A percentile compares a stretch with the other conserved stretches of the same genome.
Conservation (phyloP, 2,797 vertebrate genomes). For the Lacerta agilis region DNA sequence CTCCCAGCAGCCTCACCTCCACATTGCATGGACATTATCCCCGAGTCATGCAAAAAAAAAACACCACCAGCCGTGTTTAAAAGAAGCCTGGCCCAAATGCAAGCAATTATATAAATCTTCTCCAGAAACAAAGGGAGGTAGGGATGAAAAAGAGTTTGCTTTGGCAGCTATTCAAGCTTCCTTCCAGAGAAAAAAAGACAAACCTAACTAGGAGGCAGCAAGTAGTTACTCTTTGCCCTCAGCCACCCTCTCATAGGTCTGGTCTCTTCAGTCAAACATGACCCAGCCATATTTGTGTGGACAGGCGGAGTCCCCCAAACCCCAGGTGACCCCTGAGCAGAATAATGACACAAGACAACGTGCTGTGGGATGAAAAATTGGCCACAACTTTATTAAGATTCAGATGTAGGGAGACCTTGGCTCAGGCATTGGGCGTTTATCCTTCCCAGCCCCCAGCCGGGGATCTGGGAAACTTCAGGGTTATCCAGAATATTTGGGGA, state of each 20-base stretch:
- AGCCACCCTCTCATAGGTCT: conserved; percentile 14
- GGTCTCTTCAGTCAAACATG: conserved; percentile 23
- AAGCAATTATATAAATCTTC: conserved; percentile 47
- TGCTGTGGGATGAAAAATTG: too few species aligned
- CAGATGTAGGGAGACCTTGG: too few species aligned
- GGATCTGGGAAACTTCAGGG: too few species aligned
- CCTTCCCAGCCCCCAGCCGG: too few species aligned
- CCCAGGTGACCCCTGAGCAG: too few species aligned
- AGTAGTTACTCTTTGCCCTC: conserved; percentile 22
- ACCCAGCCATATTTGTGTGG: background rate
- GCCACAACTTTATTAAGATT: too few species aligned
- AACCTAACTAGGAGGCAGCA: conserved; percentile 31
- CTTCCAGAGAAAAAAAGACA: conserved; percentile 44
- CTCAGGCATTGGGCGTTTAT: too few species aligned
- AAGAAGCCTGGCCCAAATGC: conserved; percentile 41
- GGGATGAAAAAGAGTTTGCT: conserved; percentile 43
- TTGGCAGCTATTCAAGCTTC: conserved; percentile 23
- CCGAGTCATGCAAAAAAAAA: conserved; percentile 6
- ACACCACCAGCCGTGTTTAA: conserved; percentile 8
- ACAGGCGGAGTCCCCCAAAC: too few species aligned
- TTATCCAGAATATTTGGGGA: too few species aligned
- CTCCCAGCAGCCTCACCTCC: conserved; percentile 49
- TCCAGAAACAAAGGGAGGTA: conserved; percentile 33
- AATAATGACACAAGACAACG: too few species aligned
- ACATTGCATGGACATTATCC: conserved; percentile 29